Evolutionary conservation across 2,888 invertebrate genomes (phyloP), one percentile per base, ranked within the genome.

Genomic region (Drosophila maculinotata): DNA sequence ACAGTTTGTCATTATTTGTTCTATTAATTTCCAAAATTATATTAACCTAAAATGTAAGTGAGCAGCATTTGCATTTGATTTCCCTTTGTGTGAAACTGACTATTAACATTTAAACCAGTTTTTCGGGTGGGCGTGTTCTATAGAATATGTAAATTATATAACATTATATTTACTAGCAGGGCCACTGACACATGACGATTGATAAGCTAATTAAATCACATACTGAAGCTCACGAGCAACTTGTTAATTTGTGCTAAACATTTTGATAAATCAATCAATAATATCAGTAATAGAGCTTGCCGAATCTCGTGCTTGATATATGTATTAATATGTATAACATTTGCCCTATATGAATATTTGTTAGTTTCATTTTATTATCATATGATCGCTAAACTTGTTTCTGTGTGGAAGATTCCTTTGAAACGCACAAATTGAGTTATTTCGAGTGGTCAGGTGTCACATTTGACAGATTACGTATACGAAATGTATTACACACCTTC

Each of bases 181-280:
- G 14, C n/a, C 14, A 23, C 31, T 45, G 51, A 64, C 65, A 70
- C 70, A 41, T 69, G 70, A 69, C 56, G 39, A 33, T 35, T 10
- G 28, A 20, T 36, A 28, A 28, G 25, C 31, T 62, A 63, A 60
- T 49, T 51, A 20, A 69, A 36, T 20, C 31, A 15, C 14, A 36
- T 58, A 15, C 41, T 14, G 10, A 42, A 15, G 17, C 42, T 33
- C 52, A 56, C 41, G 59, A 23, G 31, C 38, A 25, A 42, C 9
- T 15, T 51, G 58, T 58, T 69, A 79, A 80, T 75, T 62, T 6
- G 56, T 60, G 72, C 67, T 77, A 80, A 80, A 53, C 28, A 69
- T 42, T 51, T 63, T 33, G 71, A 56, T 60, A 62, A 59, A 68
- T 58, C 49, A 66, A 70, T 59, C 25, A 28, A 14, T 30, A n/a